phyloP scores from a whole-genome alignment of 2,888 invertebrate species.

The Alitta virens region DNA sequence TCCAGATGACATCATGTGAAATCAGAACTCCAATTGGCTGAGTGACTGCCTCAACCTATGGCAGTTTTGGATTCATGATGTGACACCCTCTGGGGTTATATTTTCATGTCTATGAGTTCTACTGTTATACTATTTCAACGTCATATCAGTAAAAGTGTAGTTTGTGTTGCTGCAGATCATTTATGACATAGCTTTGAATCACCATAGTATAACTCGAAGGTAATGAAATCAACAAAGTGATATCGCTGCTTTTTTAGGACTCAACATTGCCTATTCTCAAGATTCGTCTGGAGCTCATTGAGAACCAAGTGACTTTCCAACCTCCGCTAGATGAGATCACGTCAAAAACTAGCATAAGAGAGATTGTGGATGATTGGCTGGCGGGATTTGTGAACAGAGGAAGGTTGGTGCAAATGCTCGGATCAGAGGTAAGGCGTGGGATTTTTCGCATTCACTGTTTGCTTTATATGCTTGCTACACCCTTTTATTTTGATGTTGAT shows the following conservation, averaged over 20 bases:
- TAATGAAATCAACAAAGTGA: neutral
- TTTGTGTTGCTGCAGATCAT: no score
- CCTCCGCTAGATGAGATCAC: slow-evolving; percentile 54
- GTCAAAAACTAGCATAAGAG: slow-evolving; percentile 51
- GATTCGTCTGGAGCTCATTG: slow-evolving; percentile 54
- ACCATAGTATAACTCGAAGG: no score
- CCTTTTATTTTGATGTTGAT: neutral
- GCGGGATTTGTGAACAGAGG: slow-evolving; percentile 49
- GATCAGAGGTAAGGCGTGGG: slow-evolving; percentile 42
- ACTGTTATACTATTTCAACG: no score
- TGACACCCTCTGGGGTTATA: no score
- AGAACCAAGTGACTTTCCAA: slow-evolving; percentile 49
- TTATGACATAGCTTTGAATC: no score
- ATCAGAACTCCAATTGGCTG: no score
- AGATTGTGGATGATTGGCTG: slow-evolving; percentile 51
- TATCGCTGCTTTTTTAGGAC: neutral
- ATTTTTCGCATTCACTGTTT: neutral
- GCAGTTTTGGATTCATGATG: no score
- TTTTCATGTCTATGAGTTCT: no score
- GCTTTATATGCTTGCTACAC: neutral
- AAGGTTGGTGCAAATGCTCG: slow-evolving; percentile 48
- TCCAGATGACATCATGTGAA: no score
- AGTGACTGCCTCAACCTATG: no score
- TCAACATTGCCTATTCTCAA: slow-evolving; percentile 43
- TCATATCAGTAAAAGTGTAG: no score